Conservation (phyloP, 1,140 invertebrate genomes). For the Batillaria attramentaria region DNA sequence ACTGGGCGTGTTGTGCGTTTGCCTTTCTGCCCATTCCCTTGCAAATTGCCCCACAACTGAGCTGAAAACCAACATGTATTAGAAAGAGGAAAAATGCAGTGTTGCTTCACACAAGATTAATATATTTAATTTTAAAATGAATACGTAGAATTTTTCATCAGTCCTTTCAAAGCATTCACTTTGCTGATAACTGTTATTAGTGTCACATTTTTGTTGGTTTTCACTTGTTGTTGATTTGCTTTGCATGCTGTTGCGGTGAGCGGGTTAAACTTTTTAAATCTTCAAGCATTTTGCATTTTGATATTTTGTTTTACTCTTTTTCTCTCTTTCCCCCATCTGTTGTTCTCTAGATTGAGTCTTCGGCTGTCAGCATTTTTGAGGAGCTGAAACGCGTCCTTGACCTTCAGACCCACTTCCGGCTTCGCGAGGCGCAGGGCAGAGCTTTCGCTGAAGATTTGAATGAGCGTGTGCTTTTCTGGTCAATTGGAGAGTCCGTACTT, state of each 20-base stretch:
- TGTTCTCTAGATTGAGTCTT: conserved; percentile 87
- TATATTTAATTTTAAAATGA: not conserved
- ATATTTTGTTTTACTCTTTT: conserved; percentile 42
- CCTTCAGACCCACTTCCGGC: conserved; percentile 96
- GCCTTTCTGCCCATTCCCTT: too few relatives aligned
- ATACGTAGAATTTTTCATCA: not conserved
- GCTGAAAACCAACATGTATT: not conserved
- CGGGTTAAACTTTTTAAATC: not conserved
- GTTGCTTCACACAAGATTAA: not conserved
- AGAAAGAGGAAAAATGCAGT: not conserved
- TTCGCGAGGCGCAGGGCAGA: conserved; percentile 91
- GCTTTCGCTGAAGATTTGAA: conserved; percentile 97
- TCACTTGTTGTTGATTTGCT: not conserved
- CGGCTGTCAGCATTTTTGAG: conserved; percentile 91
- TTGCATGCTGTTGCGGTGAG: not conserved
- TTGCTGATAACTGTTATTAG: not conserved
- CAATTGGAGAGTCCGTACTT: conserved; percentile 88
- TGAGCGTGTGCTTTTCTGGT: conserved; percentile 94
- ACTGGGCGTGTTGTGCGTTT: too few relatives aligned
- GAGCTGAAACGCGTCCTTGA: conserved; percentile 90
- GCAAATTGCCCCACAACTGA: too few relatives aligned
- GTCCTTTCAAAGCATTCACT: not conserved
- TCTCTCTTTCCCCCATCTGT: conserved; percentile 39
- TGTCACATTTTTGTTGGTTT: not conserved
- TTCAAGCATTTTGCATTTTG: conserved; percentile 14